Conservation (phyloP, 1,140 invertebrate species). For the Campoletis sonorensis region DNA sequence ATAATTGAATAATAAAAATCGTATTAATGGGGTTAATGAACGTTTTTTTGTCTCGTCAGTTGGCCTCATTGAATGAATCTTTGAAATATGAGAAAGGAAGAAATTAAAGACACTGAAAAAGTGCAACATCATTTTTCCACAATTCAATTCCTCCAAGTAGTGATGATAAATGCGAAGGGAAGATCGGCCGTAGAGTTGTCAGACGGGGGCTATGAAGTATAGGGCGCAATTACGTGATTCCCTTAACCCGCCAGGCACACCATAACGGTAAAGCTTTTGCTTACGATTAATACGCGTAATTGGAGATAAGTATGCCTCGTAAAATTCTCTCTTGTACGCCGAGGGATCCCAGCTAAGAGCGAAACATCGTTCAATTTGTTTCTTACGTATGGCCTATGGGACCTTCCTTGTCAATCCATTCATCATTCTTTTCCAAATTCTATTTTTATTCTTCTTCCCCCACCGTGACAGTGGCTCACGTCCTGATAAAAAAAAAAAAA, state of each 20-base stretch:
- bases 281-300: constrained; percentile 51
- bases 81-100: no score
- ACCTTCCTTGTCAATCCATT: not conserved
- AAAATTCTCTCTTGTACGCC: constrained; percentile 13
- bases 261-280: constrained; percentile 41
- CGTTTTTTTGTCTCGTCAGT: no score
- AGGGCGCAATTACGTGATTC: constrained; percentile 48
- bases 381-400: not conserved
- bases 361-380: not conserved
- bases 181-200: constrained; percentile 20
- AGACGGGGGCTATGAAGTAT: constrained; percentile 41
- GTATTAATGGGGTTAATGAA: no score
- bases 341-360: not conserved
- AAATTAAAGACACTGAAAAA: not conserved
- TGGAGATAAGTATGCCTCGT: constrained; percentile 47
- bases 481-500: no score
- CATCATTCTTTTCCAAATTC: not conserved
- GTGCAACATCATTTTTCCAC: not conserved
- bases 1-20: no score
- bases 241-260: constrained; percentile 33
- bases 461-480: no score
- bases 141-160: constrained; percentile 13
- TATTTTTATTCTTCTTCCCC: no score
- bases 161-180: constrained; percentile 18
- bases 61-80: no score